A percentile compares a stretch with the other conserved stretches of the same genome.
phyloP scores from a whole-genome alignment of 1,140 invertebrate species.

The Ips typographus region DNA sequence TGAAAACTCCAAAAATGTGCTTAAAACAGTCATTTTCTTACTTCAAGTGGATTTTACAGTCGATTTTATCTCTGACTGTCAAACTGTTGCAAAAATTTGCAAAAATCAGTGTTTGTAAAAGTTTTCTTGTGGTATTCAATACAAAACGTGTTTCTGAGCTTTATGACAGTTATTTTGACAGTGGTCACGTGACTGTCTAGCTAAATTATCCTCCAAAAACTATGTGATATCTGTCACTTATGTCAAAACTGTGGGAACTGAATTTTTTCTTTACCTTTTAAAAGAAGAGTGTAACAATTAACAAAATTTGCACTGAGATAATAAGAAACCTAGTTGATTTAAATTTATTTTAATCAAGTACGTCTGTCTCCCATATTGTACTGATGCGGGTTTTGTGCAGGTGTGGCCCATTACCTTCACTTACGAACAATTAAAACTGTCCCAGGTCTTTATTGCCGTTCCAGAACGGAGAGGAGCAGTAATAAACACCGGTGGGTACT shows the following conservation, averaged over 20 bases:
- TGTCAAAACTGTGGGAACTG: background rate
- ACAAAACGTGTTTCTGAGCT: too few relatives aligned
- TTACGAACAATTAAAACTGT: conserved; percentile 47
- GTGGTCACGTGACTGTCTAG: too few relatives aligned
- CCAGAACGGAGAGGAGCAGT: conserved; percentile 25
- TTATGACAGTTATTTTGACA: too few relatives aligned
- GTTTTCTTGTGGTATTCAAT: too few relatives aligned
- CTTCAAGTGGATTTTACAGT: too few relatives aligned
- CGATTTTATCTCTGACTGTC: too few relatives aligned
- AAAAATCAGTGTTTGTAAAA: too few relatives aligned
- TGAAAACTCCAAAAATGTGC: too few relatives aligned
- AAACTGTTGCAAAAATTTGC: too few relatives aligned
- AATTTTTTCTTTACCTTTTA: background rate
- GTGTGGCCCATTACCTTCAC: conserved; percentile 48
- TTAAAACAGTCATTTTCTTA: too few relatives aligned
- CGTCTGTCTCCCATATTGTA: background rate
- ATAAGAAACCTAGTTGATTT: background rate
- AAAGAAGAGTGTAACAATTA: background rate
- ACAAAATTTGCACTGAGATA: background rate
- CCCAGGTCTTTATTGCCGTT: conserved; percentile 42
- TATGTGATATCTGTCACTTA: too few relatives aligned
- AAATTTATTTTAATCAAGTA: background rate
- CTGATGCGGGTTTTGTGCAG: conserved; percentile 36
- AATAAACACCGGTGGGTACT: conserved; percentile 41
- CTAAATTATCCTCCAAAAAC: too few relatives aligned